Conservation (phyloP, 2,888 invertebrate genomes). For the Zygogramma bicolorata region DNA sequence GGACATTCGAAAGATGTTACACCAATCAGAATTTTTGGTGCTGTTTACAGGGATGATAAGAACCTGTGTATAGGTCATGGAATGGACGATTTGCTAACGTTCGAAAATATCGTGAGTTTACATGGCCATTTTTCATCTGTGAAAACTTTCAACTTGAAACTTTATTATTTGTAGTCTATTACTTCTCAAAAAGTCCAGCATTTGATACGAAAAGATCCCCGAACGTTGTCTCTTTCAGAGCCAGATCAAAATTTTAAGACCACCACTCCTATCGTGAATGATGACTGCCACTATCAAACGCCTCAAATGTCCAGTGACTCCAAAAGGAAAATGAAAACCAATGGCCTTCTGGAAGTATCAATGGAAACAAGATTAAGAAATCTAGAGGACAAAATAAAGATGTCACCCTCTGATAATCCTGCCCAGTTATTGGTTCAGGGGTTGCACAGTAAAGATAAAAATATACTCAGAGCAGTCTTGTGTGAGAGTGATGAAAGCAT, state of each 20-base stretch:
- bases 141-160: not conserved
- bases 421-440: slow-evolving; percentile 87
- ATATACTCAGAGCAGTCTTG: slow-evolving; percentile 80
- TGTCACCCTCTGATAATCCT: slow-evolving; percentile 78
- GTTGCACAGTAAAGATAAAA: slow-evolving; percentile 85
- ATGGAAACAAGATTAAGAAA: slow-evolving; percentile 88
- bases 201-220: slow-evolving; percentile 66
- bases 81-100: slow-evolving; percentile 69
- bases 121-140: slow-evolving; percentile 11
- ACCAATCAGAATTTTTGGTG: slow-evolving; percentile 71
- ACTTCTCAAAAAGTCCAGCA: slow-evolving; percentile 65
- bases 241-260: slow-evolving; percentile 63
- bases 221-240: slow-evolving; percentile 44
- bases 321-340: slow-evolving; percentile 61
- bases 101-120: slow-evolving; percentile 71
- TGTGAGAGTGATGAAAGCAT: slow-evolving; percentile 74
- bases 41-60: slow-evolving; percentile 62
- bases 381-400: slow-evolving; percentile 70
- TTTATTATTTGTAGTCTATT: slow-evolving; percentile 48
- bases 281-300: slow-evolving; percentile 68
- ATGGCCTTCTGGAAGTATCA: slow-evolving; percentile 73
- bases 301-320: slow-evolving; percentile 59
- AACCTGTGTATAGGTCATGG: slow-evolving; percentile 73
- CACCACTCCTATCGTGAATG: slow-evolving; percentile 65
- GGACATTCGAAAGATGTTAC: slow-evolving; percentile 66